Evolutionary conservation across 2,113 vertebrate species (phyloP), one percentile per base, ranked within the genome.

Genomic region (Sebastes schlegelii): DNA sequence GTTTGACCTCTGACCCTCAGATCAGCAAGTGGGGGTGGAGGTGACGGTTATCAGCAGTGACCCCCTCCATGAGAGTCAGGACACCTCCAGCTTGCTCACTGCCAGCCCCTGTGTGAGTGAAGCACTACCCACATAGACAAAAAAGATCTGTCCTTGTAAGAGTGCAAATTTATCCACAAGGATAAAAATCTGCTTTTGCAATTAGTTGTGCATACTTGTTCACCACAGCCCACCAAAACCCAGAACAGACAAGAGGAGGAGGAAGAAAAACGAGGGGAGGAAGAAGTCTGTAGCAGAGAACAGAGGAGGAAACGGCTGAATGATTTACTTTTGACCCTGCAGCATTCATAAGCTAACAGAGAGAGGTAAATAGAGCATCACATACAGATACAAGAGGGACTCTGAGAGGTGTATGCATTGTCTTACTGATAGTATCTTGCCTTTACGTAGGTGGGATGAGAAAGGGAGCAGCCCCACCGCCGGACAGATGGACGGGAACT

Each of bases 41-140:
- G 96, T 97, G 86, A 96, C 95, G 79, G 96, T 97, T n/a, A 96
- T 96, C 0, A 97, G 96, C 92, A 97, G 96, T 86, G 97, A 97
- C 77, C 96, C 96, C 74, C 96, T 96, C 89, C 97, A 96, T 92
- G 96, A 97, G 94, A 97, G 96, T 89, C 97, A 97, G 92, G 96
- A 97, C n/a, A 96, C 97, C 77, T 96, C 96, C 70, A 96, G 95
- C 65, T 96, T 92, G 0, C 95, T 96, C 89, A 96, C 96, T 94
- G 97, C 97, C 95, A 97, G 96, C 89, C 91, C 95, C 88, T 95
- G 96, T 19, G 97, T 95, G 84, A 94, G 93, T 93, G 42, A 79
- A 52, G 6, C 62, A 14, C 16, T 64, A 58, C 75, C 79, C 63
- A 85, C 5, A 1, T 14, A 34, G 17, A 40, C 60, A 46, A 52